These are phyloP conservation scores for Busseola fusca DNA, from an alignment of 2,888 invertebrate genomes.

Conservation along the genomic window DNA sequence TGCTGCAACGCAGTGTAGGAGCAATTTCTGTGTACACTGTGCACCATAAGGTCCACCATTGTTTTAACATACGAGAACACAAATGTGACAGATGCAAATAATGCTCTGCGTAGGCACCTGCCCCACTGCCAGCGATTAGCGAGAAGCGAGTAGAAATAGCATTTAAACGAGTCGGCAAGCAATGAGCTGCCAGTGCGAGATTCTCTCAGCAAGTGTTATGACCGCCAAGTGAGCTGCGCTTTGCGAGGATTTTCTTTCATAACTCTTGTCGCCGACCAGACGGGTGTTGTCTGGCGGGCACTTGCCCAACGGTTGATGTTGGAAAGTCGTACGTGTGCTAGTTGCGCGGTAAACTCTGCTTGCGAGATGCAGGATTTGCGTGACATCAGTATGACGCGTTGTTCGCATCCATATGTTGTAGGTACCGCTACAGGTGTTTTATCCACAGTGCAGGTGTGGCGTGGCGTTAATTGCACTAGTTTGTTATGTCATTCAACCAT, in stretches of 20 bases:
- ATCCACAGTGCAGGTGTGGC: background rate
- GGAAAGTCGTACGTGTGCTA: no score
- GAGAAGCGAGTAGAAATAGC: background rate
- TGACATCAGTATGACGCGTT: no score
- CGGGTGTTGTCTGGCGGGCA: no score
- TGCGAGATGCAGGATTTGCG: no score
- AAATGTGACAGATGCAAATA: conserved; percentile 30
- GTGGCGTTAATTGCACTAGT: conserved; percentile 23
- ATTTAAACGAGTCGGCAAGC: background rate
- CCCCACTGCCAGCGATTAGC: background rate
- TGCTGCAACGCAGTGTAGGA: conserved; percentile 11
- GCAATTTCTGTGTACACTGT: conserved; percentile 9
- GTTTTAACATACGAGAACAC: conserved; percentile 7
- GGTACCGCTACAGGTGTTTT: no score
- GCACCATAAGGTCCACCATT: conserved; percentile 1
- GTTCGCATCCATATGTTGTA: no score
- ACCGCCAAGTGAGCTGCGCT: background rate
- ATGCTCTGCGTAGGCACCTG: conserved; percentile 4
- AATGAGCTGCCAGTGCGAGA: background rate
- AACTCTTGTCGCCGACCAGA: no score
- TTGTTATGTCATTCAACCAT: conserved; percentile 36
- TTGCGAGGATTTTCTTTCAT: background rate
- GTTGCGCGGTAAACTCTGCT: no score
- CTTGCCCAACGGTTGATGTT: no score
- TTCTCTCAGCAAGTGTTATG: background rate